Conservation (phyloP, 2,797 vertebrate genomes). For the Cirrhinus mrigala region DNA sequence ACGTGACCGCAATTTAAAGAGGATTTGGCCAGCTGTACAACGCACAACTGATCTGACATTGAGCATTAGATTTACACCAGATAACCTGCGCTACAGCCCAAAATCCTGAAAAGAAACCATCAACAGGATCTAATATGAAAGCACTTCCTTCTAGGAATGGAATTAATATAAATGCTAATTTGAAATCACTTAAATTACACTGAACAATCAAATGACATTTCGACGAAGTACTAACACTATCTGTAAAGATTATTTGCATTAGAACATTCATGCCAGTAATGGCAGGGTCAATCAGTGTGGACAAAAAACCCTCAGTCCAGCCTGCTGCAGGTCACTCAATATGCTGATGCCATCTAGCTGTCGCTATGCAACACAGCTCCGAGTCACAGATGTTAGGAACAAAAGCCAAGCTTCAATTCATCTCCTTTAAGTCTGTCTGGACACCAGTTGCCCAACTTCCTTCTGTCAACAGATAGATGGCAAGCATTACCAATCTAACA, state of each 20-base stretch:
- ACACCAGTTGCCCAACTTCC: slow-evolving; percentile 2
- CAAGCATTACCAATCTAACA: slow-evolving; percentile 20
- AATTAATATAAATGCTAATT: not conserved
- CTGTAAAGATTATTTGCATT: not conserved
- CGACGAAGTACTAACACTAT: not conserved
- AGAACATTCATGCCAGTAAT: not conserved
- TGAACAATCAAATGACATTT: not conserved
- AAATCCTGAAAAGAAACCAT: not conserved
- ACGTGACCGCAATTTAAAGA: slow-evolving; percentile 39
- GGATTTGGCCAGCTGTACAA: slow-evolving; percentile 37
- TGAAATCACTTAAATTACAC: not conserved
- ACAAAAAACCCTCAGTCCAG: slow-evolving; percentile 8
- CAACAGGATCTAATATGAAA: not conserved
- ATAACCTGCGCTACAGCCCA: slow-evolving; percentile 9
- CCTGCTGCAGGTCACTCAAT: slow-evolving; percentile 20
- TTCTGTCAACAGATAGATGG: slow-evolving; percentile 19
- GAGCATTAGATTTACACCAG: slow-evolving; percentile 38
- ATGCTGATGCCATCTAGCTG: slow-evolving; percentile 64
- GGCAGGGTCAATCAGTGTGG: not conserved
- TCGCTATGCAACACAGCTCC: slow-evolving; percentile 30
- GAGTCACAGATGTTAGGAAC: slow-evolving; percentile 25
- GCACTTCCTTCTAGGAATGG: not conserved
- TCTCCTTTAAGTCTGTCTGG: slow-evolving; percentile 20
- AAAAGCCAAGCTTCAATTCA: slow-evolving; percentile 12
- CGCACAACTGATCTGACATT: slow-evolving; percentile 6